These are phyloP conservation scores for Anodontia alba DNA, from an alignment of 2,888 invertebrate species.

Conservation along the genomic window DNA sequence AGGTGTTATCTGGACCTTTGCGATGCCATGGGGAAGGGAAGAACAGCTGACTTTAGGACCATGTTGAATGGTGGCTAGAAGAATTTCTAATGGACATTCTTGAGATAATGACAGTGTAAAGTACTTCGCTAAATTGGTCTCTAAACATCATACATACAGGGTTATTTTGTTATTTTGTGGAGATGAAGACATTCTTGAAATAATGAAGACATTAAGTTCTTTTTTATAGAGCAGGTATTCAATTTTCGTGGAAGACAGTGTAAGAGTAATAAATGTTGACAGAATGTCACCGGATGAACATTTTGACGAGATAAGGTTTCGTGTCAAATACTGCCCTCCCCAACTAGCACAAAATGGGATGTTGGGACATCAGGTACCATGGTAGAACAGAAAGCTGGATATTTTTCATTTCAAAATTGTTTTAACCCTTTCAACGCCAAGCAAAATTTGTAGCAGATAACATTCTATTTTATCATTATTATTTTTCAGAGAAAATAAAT, in stretches of 20 bases:
- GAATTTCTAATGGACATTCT: too few species aligned
- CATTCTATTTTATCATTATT: too few species aligned
- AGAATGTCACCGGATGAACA: not conserved
- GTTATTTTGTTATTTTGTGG: too few species aligned
- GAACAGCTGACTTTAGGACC: too few species aligned
- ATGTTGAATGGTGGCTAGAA: too few species aligned
- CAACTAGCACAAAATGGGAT: not conserved
- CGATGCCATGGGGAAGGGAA: too few species aligned
- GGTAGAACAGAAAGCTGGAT: not conserved
- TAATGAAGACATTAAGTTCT: constrained; percentile 8
- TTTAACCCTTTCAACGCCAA: not conserved
- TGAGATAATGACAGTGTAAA: too few species aligned
- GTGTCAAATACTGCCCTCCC: not conserved
- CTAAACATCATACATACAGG: too few species aligned
- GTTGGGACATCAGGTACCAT: not conserved
- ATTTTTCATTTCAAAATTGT: not conserved
- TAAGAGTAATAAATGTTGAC: not conserved
- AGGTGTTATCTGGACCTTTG: too few species aligned
- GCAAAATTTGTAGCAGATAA: too few species aligned
- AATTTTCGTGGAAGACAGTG: not conserved
- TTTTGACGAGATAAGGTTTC: not conserved
- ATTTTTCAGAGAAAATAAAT: too few species aligned
- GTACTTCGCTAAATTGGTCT: too few species aligned
- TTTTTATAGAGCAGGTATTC: not conserved
- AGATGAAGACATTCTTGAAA: not conserved